Percentiles rank a stretch among this genome's conserved stretches.
phyloP scores from a whole-genome alignment of 2,888 invertebrate species.

The Dermolepida albohirtum region DNA sequence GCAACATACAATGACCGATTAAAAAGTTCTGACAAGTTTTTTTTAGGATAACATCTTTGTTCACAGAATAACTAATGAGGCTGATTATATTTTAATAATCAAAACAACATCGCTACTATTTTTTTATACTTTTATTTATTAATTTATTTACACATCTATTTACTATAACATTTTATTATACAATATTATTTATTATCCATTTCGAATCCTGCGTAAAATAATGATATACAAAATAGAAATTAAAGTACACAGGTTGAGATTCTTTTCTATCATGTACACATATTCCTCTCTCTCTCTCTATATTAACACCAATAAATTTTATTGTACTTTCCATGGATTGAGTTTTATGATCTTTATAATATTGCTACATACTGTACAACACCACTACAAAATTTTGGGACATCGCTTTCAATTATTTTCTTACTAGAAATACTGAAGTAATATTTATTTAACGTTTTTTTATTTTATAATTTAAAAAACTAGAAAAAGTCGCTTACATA shows the following conservation, averaged over 20 bases:
- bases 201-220: conserved; percentile 13
- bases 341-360: background rate
- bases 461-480: too few relatives aligned
- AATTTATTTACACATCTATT: conserved; percentile 24
- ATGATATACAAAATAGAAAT: conserved; percentile 16
- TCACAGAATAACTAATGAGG: too few relatives aligned
- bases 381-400: conserved; percentile 18
- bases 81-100: background rate
- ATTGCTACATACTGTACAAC: conserved; percentile 5
- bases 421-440: too few relatives aligned
- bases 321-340: conserved; percentile 8
- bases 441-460: too few relatives aligned
- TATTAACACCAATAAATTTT: conserved; percentile 19
- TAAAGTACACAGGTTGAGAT: conserved; percentile 1
- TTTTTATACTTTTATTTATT: conserved; percentile 2
- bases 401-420: background rate
- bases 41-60: too few relatives aligned
- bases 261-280: conserved; percentile 14
- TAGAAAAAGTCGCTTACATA: too few relatives aligned
- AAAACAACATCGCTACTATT: conserved; percentile 6
- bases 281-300: conserved; percentile 7
- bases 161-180: conserved; percentile 21
- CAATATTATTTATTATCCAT: conserved; percentile 11
- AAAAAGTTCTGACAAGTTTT: background rate
- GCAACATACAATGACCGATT: background rate